Base-by-base conservation (phyloP, 2,888 invertebrate species). In the Steinernema scapterisci region DNA sequence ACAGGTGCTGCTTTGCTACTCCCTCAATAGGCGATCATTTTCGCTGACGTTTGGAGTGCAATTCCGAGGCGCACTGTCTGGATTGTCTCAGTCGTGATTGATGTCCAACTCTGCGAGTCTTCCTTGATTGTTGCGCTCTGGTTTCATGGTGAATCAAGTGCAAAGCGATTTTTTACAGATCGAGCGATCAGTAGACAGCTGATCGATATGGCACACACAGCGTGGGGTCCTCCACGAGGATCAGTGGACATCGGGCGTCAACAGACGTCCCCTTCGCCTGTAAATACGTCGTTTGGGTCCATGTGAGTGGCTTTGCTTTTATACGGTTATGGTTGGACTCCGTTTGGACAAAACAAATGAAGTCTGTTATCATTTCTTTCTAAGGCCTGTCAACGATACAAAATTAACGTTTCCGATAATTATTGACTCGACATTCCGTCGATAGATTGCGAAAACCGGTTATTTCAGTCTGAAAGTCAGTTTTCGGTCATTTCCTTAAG, bases 401-500 rank as follows among this genome's bases (percentile, higher is more conserved):
- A 63, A 16, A 23, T 11, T 63, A 16, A 23, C n/a, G 5, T 63
- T 63, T 31, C 63, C 19, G 63, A 63, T 27, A 63, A 31, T 13
- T 19, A 11, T 25, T 25, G 54, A 25, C 23, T 54, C 21, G 31
- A 16, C 63, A 38, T 48, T 48, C 48, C 19, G 27, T 16, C 23
- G 63, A 63, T 31, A 16, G 31, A 38, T 31, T 63, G 2, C 1
- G 27, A 63, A 27, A 63, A 63, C 63, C 63, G 63, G 63, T 63
- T 63, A 27, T 27, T 31, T 13, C 5, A 13, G 27, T 63, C 63
- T 54, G 63, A 16, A 13, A 27, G 27, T 31, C 38, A 13, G 16
- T 63, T 63, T 63, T 63, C 63, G 38, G 31, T 38, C 63, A 63
- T 27, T 63, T 31, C 38, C 31, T 63, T 38, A 63, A 63, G 27